Base-by-base conservation (phyloP, 2,888 invertebrate genomes). In the Noctua pronuba region DNA sequence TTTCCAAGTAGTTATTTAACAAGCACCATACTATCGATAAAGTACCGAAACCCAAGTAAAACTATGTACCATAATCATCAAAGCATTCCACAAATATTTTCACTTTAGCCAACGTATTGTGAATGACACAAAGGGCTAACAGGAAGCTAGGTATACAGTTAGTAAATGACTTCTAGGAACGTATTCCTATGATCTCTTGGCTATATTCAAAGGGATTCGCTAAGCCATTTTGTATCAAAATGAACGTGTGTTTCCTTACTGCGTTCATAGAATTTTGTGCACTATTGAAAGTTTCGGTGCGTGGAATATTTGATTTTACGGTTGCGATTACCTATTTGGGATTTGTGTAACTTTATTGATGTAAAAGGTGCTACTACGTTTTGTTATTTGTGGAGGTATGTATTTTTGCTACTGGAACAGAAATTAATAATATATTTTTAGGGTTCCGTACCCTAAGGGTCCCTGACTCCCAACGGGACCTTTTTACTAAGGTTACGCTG, bases 151-250 rank as follows among this genome's bases (percentile, higher is more conserved):
- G 24, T 52, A 49, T 35, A 79, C 69, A 74, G 62, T 75, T 65
- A 75, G 44, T 55, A 71, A 74, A 62, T 62, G 73, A 79, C 31
- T 88, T 89, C 88, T 75, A 52, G 52, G 88, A 89, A 88, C 41
- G 85, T 83, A 78, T 85, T 84, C 77, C 67, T 85, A 79, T 84
- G 83, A 88, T 80, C 81, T 84, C 79, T 79, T 69, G 62, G 75
- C 38, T 62, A 79, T 69, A 75, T 84, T 74, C 82, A 84, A 80
- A 86, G 80, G 79, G 69, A 84, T 86, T 87, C 52, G 87, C 80
- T 76, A 73, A 73, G 77, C 79, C 73, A 77, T 84, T 86, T 86
- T 83, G 85, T 83, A 89, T 90, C 85, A 86, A 85, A 86, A 84
- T 77, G 73, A 41, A 75, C 69, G 69, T 82, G 68, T 81, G 83